These are phyloP conservation scores for Scaptomyza montana DNA, from an alignment of 1,140 invertebrate species.

Conservation along the genomic window DNA sequence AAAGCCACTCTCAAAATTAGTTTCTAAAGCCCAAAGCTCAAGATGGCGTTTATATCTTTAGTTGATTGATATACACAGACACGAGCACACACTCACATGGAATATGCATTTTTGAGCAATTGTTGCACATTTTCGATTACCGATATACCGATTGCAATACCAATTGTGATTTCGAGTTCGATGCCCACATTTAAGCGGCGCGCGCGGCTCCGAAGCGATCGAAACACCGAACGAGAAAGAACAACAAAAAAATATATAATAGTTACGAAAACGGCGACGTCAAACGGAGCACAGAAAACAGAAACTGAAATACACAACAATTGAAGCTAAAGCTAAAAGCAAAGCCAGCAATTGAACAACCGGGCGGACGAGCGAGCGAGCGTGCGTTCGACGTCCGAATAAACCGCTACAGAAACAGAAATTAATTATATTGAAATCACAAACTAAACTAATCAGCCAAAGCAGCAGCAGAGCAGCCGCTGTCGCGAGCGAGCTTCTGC, in stretches of 20 bases:
- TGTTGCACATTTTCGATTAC: slow-evolving; percentile 26
- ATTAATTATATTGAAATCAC: slow-evolving; percentile 81
- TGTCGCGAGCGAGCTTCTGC: slow-evolving; percentile 39
- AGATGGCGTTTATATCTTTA: slow-evolving; percentile 36
- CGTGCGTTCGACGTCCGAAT: slow-evolving; percentile 71
- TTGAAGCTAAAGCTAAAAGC: slow-evolving; percentile 21
- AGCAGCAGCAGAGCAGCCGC: slow-evolving; percentile 46
- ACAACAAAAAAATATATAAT: slow-evolving; percentile 29
- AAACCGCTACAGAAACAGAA: slow-evolving; percentile 77
- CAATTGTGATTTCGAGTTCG: slow-evolving; percentile 21
- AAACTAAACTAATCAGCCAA: slow-evolving; percentile 80
- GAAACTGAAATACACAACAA: slow-evolving; percentile 50
- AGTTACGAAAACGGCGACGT: slow-evolving; percentile 4
- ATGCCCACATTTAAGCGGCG: slow-evolving; percentile 30
- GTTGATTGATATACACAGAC: slow-evolving; percentile 21
- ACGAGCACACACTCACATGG: slow-evolving; percentile 2
- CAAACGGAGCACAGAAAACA: slow-evolving; percentile 40
- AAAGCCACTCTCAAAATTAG: slow-evolving; percentile 10
- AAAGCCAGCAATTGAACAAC: slow-evolving; percentile 15
- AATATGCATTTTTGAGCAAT: slow-evolving; percentile 9
- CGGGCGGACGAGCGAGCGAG: slow-evolving; percentile 40
- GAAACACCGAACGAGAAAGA: slow-evolving; percentile 10
- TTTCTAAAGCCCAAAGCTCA: not conserved
- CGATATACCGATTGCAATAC: slow-evolving; percentile 16
- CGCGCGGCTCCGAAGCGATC: slow-evolving; percentile 33